A percentile compares a stretch with the other conserved stretches of the same genome.
Evolutionary conservation across 2,797 vertebrate species (phyloP).

Genomic region (Chelon auratus): DNA sequence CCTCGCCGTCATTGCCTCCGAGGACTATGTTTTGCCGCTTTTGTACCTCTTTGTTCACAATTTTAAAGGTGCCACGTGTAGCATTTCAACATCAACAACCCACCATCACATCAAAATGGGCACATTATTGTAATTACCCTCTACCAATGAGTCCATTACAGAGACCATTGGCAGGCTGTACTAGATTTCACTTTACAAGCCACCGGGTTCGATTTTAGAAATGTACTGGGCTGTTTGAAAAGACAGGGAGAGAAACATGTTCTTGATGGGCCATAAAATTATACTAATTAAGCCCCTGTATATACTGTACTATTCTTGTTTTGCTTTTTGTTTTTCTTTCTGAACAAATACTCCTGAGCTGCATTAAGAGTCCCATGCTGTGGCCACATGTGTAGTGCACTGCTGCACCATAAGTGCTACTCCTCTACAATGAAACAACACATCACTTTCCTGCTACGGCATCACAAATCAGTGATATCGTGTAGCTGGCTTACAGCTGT

Average conservation of each 20-base stretch:
- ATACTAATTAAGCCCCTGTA: not conserved
- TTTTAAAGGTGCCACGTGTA: constrained; percentile 50
- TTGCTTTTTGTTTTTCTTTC: constrained; percentile 4
- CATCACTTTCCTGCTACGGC: not conserved
- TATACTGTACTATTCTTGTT: not conserved
- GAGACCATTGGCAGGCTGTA: constrained; percentile 37
- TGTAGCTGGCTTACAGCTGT: not conserved
- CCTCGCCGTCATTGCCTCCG: constrained; percentile 31
- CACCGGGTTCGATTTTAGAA: constrained; percentile 37
- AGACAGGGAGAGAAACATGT: constrained; percentile 5
- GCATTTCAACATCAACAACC: constrained; percentile 50
- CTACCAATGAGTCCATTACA: constrained; percentile 57
- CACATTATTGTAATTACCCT: constrained; percentile 58
- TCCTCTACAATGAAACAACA: not conserved
- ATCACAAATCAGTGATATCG: not conserved
- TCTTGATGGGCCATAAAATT: not conserved
- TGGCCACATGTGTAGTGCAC: not conserved
- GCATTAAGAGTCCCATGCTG: not conserved
- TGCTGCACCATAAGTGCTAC: not conserved
- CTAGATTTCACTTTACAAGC: constrained; percentile 24
- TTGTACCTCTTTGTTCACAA: constrained; percentile 33
- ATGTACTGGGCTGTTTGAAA: constrained; percentile 24
- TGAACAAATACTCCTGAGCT: not conserved
- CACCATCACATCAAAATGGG: constrained; percentile 47
- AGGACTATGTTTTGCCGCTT: constrained; percentile 32